Evolutionary conservation across 2,888 invertebrate genomes (phyloP).

Genomic region (Nomada ruficornis): DNA sequence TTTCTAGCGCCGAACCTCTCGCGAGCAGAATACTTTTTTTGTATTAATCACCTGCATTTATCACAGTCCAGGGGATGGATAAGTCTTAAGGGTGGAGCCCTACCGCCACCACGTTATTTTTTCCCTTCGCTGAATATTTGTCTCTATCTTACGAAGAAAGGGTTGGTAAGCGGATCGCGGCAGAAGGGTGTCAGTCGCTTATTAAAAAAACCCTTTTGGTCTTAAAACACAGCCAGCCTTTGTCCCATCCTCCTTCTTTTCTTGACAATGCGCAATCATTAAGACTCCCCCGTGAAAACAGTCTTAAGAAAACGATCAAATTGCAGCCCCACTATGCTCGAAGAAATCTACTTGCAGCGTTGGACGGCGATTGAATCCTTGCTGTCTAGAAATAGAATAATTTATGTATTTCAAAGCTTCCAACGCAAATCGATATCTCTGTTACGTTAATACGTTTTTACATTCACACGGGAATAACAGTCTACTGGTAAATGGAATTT

Average conservation of each 20-base stretch:
- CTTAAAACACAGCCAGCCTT: constrained; percentile 63
- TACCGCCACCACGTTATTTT: constrained; percentile 65
- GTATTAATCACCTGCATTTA: constrained; percentile 73
- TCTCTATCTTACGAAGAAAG: constrained; percentile 70
- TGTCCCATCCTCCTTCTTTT: constrained; percentile 60
- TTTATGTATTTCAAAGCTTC: neutral
- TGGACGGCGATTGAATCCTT: neutral
- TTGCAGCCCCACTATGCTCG: constrained; percentile 36
- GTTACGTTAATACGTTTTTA: constrained; percentile 27
- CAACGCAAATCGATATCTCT: neutral
- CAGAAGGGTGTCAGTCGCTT: constrained; percentile 75
- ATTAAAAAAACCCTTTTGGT: constrained; percentile 75
- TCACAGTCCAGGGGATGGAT: constrained; percentile 73
- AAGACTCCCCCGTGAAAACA: constrained; percentile 61
- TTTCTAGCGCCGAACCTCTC: constrained; percentile 40
- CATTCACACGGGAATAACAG: neutral
- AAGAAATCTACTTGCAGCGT: neutral
- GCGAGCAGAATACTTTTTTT: constrained; percentile 43
- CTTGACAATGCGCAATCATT: constrained; percentile 77
- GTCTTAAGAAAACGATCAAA: constrained; percentile 55
- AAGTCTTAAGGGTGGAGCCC: constrained; percentile 65
- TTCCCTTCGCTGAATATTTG: constrained; percentile 69
- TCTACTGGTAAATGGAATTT: constrained; percentile 20
- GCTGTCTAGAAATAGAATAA: neutral
- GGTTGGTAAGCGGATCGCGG: constrained; percentile 72